phyloP scores from a whole-genome alignment of 1,140 invertebrate genomes.

The Parapsyche elsis region DNA sequence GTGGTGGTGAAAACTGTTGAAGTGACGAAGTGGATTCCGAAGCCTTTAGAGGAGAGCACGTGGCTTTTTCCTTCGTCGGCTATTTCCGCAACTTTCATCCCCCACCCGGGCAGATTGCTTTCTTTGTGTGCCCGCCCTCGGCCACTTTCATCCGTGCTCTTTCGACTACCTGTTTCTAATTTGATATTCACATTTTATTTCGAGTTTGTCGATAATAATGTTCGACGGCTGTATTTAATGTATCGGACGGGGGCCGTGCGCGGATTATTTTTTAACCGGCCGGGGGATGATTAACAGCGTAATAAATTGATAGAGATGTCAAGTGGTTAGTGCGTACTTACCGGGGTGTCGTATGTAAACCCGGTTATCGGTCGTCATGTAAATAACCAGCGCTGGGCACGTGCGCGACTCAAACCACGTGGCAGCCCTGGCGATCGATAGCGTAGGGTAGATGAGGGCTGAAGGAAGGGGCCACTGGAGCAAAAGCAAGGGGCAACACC shows the following conservation, averaged over 20 bases:
- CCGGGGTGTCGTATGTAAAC: constrained; percentile 14
- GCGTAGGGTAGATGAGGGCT: not conserved
- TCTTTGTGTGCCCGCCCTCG: constrained; percentile 20
- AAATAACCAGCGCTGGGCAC: constrained; percentile 16
- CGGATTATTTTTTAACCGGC: not conserved
- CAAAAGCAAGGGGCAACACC: constrained; percentile 3
- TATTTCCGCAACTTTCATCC: constrained; percentile 40
- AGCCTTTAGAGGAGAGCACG: constrained; percentile 39
- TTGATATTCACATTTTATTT: too few species aligned
- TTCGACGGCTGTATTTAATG: too few species aligned
- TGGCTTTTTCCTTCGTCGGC: constrained; percentile 38
- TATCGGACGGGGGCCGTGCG: too few species aligned
- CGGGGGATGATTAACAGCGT: not conserved
- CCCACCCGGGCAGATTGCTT: constrained; percentile 29
- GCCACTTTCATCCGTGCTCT: constrained; percentile 27
- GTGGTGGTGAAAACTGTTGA: not conserved
- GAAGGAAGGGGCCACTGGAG: not conserved
- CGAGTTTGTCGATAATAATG: too few species aligned
- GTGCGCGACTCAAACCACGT: constrained; percentile 45
- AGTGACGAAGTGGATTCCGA: constrained; percentile 24
- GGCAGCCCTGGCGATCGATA: constrained; percentile 47
- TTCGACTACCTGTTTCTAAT: not conserved
- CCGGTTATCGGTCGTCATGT: constrained; percentile 17
- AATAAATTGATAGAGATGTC: constrained; percentile 9
- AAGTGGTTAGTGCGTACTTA: constrained; percentile 16